Base-by-base conservation (phyloP, 2,797 vertebrate genomes). In the Danio kyathit region DNA sequence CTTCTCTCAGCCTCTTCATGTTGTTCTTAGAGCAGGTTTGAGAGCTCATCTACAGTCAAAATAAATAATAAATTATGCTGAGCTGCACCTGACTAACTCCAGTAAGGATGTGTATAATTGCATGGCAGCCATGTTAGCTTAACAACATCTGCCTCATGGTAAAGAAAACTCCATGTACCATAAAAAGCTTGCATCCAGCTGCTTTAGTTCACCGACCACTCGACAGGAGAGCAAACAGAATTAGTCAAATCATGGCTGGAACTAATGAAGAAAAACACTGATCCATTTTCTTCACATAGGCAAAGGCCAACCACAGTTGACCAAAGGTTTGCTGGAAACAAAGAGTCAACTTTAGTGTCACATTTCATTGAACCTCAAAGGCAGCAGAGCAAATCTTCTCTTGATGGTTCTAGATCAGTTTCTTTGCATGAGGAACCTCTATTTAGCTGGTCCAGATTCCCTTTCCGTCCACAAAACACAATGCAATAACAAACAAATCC, bases 201-300 rank as follows among this genome's bases (percentile, higher is more conserved):
- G 73, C 21, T 75, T 75, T 46, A 63, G 44, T 51, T 75, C 43
- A 75, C 16, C 46, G 5, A 49, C 44, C 46, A 41, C 59, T 60
- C 11, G 59, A 75, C 73, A 75, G 57, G 10, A 61, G 59, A 75
- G 29, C 73, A 75, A 75, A 63, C 46, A 63, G 46, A 63, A 75
- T 75, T 75, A 63, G 21, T 75, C 73, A 63, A 75, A 75, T 75
- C 56, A 75, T 48, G 44, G 19, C 56, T 59, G 21, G 72, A 43
- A 46, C 19, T 74, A 60, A 61, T 74, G 72, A 74, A 74, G 72
- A 74, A 75, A 63, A 75, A 61, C 73, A 75, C 21, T 1, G 44
- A 59, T 63, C 44, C 16, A 17, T 63, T 75, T 75, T 21, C 29
- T 51, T 49, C 38, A 49, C 73, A 8, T 43, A 60, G 5, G 56